Percentiles rank a stretch among this genome's conserved stretches.
Evolutionary conservation across 1,140 invertebrate genomes (phyloP).

Genomic region (Phthorimaea operculella): DNA sequence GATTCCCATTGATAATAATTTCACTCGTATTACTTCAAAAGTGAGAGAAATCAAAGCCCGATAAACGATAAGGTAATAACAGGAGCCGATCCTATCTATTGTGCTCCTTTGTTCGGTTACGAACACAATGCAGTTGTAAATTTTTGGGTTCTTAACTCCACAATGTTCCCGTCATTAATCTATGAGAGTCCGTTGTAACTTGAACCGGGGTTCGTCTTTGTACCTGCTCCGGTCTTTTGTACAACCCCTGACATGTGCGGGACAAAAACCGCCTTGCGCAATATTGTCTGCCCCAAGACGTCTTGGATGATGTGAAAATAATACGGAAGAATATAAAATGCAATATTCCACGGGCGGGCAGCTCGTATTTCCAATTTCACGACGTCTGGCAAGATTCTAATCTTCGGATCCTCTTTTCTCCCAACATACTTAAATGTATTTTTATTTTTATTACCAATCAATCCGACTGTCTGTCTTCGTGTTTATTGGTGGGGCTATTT

Average conservation of each 20-base stretch:
- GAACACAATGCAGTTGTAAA: constrained; percentile 62
- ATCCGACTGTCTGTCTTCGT: constrained; percentile 26
- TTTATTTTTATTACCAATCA: constrained; percentile 21
- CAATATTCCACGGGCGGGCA: constrained; percentile 26
- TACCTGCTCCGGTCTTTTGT: constrained; percentile 60
- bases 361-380: constrained; percentile 26
- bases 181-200: constrained; percentile 54
- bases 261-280: constrained; percentile 60
- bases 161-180: constrained; percentile 62
- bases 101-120: constrained; percentile 46
- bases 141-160: constrained; percentile 65
- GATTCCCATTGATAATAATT: constrained; percentile 46
- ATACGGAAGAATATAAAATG: constrained; percentile 45
- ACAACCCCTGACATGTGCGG: constrained; percentile 57
- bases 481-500: constrained; percentile 40
- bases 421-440: constrained; percentile 3
- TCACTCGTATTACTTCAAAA: constrained; percentile 49
- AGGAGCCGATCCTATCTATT: constrained; percentile 61
- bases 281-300: constrained; percentile 47
- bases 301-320: constrained; percentile 56
- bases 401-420: constrained; percentile 17
- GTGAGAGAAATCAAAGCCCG: constrained; percentile 49
- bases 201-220: constrained; percentile 54
- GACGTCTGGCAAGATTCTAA: constrained; percentile 30
- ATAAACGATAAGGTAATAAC: constrained; percentile 63